These are phyloP conservation scores for Papilio polytes DNA, from an alignment of 1,140 invertebrate species.

Conservation along the genomic window DNA sequence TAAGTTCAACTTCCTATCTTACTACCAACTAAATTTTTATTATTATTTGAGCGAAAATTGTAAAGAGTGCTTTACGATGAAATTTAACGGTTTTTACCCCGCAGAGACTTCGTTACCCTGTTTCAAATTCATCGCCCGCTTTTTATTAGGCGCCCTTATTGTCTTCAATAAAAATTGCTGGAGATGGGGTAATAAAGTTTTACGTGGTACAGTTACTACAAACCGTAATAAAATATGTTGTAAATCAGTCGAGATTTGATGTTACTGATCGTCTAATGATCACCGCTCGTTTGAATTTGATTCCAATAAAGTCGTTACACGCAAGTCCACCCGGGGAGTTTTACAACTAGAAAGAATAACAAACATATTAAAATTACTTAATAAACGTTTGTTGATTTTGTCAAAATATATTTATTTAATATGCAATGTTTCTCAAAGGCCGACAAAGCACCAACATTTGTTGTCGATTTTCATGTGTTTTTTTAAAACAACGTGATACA, in stretches of 20 bases:
- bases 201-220: constrained; percentile 45
- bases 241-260: constrained; percentile 48
- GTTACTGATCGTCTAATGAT: constrained; percentile 35
- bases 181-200: constrained; percentile 60
- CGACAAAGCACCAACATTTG: no score
- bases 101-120: constrained; percentile 47
- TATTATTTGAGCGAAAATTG: constrained; percentile 40
- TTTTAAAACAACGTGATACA: no score
- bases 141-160: constrained; percentile 65
- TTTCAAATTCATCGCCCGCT: constrained; percentile 53
- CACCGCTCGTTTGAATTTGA: neutral
- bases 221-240: constrained; percentile 43
- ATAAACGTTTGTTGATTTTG: no score
- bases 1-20: neutral
- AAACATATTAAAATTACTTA: no score
- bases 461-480: no score
- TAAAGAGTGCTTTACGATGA: constrained; percentile 42
- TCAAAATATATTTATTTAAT: no score
- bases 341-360: no score
- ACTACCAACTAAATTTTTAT: constrained; percentile 17
- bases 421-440: no score
- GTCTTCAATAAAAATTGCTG: constrained; percentile 67
- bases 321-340: neutral
- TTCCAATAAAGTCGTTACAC: constrained; percentile 11
- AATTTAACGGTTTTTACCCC: constrained; percentile 43